These are phyloP conservation scores for Melitaea athalia DNA, from an alignment of 2,888 invertebrate genomes.

Conservation along the genomic window DNA sequence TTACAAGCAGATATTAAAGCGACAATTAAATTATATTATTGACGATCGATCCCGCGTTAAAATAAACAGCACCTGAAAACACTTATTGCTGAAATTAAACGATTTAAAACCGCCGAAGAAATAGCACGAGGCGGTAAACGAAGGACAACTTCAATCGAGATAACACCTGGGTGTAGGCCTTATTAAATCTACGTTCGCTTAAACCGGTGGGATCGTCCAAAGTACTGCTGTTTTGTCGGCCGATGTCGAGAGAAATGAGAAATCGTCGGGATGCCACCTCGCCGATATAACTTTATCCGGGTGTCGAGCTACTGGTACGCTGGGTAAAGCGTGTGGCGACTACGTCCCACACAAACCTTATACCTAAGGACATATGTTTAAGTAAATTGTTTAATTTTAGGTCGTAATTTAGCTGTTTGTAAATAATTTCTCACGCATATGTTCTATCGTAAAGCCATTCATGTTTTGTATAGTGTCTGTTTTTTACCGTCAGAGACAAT, in stretches of 20 bases:
- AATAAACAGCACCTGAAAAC: background rate
- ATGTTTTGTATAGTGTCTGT: no score
- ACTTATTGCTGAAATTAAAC: background rate
- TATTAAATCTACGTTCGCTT: constrained; percentile 45
- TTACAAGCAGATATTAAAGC: constrained; percentile 7
- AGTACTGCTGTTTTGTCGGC: constrained; percentile 98
- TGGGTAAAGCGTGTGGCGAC: no score
- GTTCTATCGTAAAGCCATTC: no score
- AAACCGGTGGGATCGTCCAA: constrained; percentile 97
- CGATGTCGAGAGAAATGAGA: constrained; percentile 98
- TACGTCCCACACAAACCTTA: no score
- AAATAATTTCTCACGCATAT: no score
- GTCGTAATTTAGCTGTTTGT: no score
- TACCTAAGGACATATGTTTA: no score
- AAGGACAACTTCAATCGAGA: no score
- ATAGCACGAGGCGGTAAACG: background rate
- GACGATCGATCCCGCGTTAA: background rate
- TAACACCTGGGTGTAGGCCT: no score
- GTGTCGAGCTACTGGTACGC: constrained; percentile 98
- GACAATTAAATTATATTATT: background rate
- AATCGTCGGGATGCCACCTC: constrained; percentile 98
- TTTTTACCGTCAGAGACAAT: no score
- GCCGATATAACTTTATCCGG: constrained; percentile 99
- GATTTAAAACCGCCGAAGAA: background rate
- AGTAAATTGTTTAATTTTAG: no score